Evolutionary conservation across 2,113 vertebrate species (phyloP).

Genomic region (Alethe diademata): DNA sequence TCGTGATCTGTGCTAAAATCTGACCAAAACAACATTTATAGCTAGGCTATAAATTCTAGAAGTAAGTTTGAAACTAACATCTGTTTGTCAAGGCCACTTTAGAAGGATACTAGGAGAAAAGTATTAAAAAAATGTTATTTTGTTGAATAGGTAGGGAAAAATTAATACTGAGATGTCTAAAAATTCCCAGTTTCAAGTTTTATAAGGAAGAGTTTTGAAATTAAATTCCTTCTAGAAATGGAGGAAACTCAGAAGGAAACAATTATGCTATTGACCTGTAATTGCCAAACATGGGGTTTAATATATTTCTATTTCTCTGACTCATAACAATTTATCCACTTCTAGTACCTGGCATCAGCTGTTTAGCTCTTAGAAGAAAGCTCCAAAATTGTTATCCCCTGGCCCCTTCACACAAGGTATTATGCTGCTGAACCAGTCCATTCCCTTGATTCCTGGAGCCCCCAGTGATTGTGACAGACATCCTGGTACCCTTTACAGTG

Average conservation of each 20-base stretch:
- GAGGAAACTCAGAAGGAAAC: neutral
- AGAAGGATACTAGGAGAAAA: neutral
- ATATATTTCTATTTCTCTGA: neutral
- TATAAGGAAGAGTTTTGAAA: neutral
- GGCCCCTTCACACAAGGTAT: neutral
- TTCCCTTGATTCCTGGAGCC: neutral
- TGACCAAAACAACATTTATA: constrained; percentile 1
- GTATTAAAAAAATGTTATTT: neutral
- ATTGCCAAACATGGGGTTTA: neutral
- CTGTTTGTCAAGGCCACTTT: neutral
- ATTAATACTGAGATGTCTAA: neutral
- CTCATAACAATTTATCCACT: neutral
- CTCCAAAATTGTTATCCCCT: neutral
- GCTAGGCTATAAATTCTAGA: neutral
- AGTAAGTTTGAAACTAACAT: neutral
- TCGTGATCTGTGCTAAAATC: neutral
- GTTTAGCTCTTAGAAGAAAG: neutral
- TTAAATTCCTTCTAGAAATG: neutral
- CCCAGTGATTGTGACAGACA: neutral
- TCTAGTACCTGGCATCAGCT: neutral
- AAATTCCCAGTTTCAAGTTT: neutral
- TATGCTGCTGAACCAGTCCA: neutral
- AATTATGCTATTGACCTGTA: neutral
- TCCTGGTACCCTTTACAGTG: neutral
- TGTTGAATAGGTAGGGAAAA: neutral